Evolutionary conservation across 2,888 invertebrate genomes (phyloP), one percentile per base, ranked within the genome.

Genomic region (Pachycephus smyrnensis): DNA sequence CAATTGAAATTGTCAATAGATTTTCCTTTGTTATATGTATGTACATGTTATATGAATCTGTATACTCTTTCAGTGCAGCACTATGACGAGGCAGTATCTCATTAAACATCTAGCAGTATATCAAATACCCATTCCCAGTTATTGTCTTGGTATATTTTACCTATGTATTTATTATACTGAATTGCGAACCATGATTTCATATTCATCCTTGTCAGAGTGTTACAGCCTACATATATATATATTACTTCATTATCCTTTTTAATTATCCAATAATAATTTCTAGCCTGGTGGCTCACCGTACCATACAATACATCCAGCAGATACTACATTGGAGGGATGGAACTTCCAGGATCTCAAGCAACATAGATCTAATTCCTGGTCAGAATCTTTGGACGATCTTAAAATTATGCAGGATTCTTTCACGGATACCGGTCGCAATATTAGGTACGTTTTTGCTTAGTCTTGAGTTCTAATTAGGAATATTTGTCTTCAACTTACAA

Each of bases 211-310:
- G 36, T 36, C 40, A 23, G 6, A 40, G 23, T 23, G 6, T 40
- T 40, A 23, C 40, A 40, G 9, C 35, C 9, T 33, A 33, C 4
- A 33, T 36, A 11, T 37, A 0, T 12, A 37, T 37, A 12, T 37
- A 37, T 37, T 12, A 37, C n/a, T 73, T 55, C 73, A 55, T 68
- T 40, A 36, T 68, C 30, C 68, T 71, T 71, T 69, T 76, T 76
- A 76, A 73, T 35, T 31, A 35, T 6, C 33, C 77, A 68, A 36
- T n/a, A 32, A 15, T 37, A n/a, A 87, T 83, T 89, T 93, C 71
- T 90, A 95, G 93, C 95, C 95, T 89, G 95, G 95, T 78, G 95
- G 95, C n/a, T 97, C 97, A 2, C 97, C 97, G 0, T 98, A 98
- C 92, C 97, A 96, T 90, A 98, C 98, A 11, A 96, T 98, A 79